A percentile compares a stretch with the other conserved stretches of the same genome.
Conservation (phyloP, 2,888 invertebrate genomes). For the Drosophila vallismaia region DNA sequence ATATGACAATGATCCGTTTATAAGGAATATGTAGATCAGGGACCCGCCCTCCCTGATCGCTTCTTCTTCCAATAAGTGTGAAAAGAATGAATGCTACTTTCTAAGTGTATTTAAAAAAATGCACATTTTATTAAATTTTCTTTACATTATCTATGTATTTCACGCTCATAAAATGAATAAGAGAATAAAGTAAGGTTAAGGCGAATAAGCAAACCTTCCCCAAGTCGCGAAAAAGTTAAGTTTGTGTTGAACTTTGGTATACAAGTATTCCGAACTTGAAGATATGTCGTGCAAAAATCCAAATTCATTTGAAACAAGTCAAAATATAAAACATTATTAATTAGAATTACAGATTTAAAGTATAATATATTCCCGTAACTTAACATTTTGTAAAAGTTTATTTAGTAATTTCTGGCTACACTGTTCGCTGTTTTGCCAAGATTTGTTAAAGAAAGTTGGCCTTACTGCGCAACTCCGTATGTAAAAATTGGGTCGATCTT, state of each 20-base stretch:
- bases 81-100: background rate
- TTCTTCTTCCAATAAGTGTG: no score
- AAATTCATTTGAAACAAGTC: background rate
- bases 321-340: background rate
- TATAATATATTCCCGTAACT: background rate
- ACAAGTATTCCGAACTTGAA: background rate
- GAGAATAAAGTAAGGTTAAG: constrained; percentile 1
- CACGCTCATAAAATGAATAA: background rate
- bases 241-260: constrained; percentile 1
- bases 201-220: background rate
- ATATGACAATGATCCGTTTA: no score
- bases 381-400: background rate
- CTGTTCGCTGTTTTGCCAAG: background rate
- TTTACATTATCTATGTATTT: constrained; percentile 1
- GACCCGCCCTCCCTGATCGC: no score
- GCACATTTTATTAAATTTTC: constrained; percentile 1
- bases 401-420: background rate
- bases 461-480: background rate
- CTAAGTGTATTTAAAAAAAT: background rate
- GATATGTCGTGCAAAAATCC: background rate
- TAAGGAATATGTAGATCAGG: no score
- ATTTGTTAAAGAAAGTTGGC: background rate
- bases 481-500: background rate
- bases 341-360: background rate
- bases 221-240: constrained; percentile 1